A percentile compares a stretch with the other conserved stretches of the same genome.
phyloP scores from a whole-genome alignment of 1,140 invertebrate genomes.

The Tetramorium alpestre region DNA sequence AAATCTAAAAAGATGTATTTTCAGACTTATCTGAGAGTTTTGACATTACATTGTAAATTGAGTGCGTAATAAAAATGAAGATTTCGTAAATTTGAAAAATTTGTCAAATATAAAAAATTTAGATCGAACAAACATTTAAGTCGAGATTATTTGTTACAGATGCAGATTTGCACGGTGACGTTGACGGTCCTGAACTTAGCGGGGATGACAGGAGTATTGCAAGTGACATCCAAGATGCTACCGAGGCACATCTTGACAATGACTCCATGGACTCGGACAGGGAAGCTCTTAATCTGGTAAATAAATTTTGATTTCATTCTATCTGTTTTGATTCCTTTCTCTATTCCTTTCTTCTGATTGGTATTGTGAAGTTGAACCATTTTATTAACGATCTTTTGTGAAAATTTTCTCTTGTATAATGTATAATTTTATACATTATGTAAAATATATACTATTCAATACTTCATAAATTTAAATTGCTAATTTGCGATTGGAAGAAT shows the following conservation, averaged over 20 bases:
- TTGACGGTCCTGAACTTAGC: conserved; percentile 84
- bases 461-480: neutral
- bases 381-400: neutral
- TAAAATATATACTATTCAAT: neutral
- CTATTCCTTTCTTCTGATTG: neutral
- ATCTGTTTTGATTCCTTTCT: neutral
- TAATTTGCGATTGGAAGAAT: conserved; percentile 1
- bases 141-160: conserved; percentile 80
- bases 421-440: neutral
- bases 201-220: conserved; percentile 86
- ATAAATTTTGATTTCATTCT: conserved; percentile 39
- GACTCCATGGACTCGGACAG: conserved; percentile 87
- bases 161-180: conserved; percentile 86
- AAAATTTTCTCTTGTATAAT: neutral
- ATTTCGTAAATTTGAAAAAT: neutral
- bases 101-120: neutral
- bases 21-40: neutral
- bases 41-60: neutral
- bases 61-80: neutral
- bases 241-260: conserved; percentile 84
- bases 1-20: neutral
- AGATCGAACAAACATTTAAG: neutral
- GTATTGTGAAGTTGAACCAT: neutral
- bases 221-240: conserved; percentile 84
- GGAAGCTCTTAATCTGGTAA: conserved; percentile 87